These are phyloP conservation scores for Lamellibrachia satsuma DNA, from an alignment of 2,888 invertebrate species.

Conservation along the genomic window DNA sequence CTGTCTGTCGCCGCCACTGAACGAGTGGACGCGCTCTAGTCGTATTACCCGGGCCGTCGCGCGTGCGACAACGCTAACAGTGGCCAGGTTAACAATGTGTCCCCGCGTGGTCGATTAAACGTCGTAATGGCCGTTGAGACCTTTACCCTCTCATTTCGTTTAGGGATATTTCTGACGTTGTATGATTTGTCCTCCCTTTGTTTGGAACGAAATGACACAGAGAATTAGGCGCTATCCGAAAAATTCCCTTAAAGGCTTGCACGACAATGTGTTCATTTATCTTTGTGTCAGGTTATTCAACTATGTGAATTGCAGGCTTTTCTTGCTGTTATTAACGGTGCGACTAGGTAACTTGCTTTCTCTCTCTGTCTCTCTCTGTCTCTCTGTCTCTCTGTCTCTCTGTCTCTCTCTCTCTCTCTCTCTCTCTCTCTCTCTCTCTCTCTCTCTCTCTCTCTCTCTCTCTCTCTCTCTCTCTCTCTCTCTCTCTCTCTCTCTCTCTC, in stretches of 20 bases:
- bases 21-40: neutral
- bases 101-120: neutral
- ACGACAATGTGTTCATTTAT: neutral
- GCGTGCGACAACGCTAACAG: constrained; percentile 8
- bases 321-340: neutral
- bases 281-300: too few relatives aligned
- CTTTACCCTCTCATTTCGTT: neutral
- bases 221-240: neutral
- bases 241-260: neutral
- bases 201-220: neutral
- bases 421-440: neutral
- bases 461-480: neutral
- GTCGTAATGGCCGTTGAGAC: neutral
- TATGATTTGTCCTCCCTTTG: neutral
- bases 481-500: neutral
- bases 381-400: neutral
- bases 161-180: neutral
- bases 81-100: neutral
- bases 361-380: neutral
- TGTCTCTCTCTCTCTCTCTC: neutral
- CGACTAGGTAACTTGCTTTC: neutral
- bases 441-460: neutral
- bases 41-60: neutral
- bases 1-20: neutral
- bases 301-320: too few relatives aligned